Conservation (phyloP, 2,113 vertebrate genomes). For the Jaculus jaculus region DNA sequence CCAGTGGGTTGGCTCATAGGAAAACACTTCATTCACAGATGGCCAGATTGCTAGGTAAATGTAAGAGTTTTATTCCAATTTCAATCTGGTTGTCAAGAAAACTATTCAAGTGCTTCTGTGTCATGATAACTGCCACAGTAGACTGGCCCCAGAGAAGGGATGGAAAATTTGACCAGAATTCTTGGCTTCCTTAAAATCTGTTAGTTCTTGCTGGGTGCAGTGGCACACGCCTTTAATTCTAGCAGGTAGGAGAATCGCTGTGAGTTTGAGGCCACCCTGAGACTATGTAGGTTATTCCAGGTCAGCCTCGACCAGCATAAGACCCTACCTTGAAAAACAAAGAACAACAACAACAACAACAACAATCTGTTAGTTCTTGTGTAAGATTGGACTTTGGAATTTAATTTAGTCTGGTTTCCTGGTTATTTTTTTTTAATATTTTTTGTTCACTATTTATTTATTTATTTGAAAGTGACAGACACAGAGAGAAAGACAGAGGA, state of each 20-base stretch:
- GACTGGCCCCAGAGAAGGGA: background rate
- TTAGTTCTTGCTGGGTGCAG: conserved; percentile 35
- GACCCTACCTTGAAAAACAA: too few species aligned
- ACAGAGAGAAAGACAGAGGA: too few species aligned
- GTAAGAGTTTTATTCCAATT: background rate
- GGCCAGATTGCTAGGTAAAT: background rate
- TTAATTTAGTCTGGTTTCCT: conserved; percentile 4
- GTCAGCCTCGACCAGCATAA: too few species aligned
- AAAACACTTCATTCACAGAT: background rate
- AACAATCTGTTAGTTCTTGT: conserved; percentile 8
- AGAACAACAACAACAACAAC: too few species aligned
- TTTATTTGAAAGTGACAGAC: too few species aligned
- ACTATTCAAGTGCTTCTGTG: background rate
- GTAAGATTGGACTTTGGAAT: background rate
- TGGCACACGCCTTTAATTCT: too few species aligned
- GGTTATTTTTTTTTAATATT: conserved; percentile 6
- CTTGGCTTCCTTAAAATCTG: conserved; percentile 8
- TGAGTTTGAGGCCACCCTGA: too few species aligned
- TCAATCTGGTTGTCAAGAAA: conserved; percentile 34
- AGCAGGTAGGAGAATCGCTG: too few species aligned
- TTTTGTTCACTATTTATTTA: too few species aligned
- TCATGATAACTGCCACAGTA: background rate
- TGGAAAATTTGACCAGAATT: conserved; percentile 10
- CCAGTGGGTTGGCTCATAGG: background rate
- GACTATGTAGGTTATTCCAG: too few species aligned